A percentile compares a stretch with the other conserved stretches of the same genome.
These are phyloP conservation scores for Falco columbarius DNA, from an alignment of 2,797 vertebrate species.

Conservation along the genomic window DNA sequence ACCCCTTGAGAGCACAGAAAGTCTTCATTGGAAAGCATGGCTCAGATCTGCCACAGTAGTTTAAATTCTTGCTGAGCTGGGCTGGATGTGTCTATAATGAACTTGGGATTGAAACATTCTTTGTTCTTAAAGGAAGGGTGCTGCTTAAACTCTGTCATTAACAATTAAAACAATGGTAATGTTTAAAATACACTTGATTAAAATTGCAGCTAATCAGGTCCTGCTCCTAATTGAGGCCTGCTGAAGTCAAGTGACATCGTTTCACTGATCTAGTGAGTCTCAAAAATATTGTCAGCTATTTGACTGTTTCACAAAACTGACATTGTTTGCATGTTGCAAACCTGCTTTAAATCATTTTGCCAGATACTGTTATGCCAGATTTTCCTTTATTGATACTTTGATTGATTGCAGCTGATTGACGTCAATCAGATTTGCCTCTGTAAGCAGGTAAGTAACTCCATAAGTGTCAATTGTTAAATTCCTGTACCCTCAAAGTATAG, in stretches of 20 bases:
- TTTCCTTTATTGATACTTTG: neutral
- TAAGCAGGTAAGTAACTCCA: neutral
- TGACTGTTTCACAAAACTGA: neutral
- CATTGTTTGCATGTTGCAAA: neutral
- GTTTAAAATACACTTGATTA: neutral
- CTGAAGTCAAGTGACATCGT: neutral
- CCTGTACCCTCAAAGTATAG: neutral
- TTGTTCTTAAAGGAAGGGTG: neutral
- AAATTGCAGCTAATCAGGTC: constrained; percentile 1
- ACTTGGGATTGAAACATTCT: neutral
- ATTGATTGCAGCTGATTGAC: neutral
- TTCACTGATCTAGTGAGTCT: neutral
- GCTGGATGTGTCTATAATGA: neutral
- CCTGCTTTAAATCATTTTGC: neutral
- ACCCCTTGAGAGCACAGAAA: neutral
- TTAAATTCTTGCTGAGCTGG: neutral
- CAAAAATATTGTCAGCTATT: neutral
- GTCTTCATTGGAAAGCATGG: neutral
- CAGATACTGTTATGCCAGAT: neutral
- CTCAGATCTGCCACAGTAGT: neutral
- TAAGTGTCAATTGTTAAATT: neutral
- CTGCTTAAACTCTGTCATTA: neutral
- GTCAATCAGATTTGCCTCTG: neutral
- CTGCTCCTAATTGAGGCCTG: neutral
- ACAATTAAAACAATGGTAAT: neutral